Evolutionary conservation across 2,113 vertebrate species (phyloP).

Genomic region (Hemicordylus capensis): DNA sequence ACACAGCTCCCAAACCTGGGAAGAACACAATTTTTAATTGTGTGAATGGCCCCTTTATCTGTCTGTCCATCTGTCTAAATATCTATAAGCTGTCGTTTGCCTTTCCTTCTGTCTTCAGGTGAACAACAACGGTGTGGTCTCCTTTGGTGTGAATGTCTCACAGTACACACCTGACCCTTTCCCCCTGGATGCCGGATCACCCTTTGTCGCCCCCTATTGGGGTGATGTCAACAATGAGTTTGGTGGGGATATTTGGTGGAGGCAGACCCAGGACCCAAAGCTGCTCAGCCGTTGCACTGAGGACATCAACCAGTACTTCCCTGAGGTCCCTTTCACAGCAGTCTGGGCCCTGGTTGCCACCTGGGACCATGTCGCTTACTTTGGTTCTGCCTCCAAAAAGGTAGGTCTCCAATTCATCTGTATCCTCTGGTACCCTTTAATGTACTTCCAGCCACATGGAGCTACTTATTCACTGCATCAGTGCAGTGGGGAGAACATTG

Average conservation of each 20-base stretch:
- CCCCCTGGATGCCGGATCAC: constrained; percentile 29
- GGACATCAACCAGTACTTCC: constrained; percentile 69
- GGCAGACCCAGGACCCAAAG: constrained; percentile 35
- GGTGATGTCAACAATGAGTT: constrained; percentile 56
- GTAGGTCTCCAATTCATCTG: neutral
- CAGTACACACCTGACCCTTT: constrained; percentile 16
- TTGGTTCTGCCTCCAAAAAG: neutral
- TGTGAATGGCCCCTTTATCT: no score
- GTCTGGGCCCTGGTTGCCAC: constrained; percentile 64
- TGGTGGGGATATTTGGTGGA: constrained; percentile 52
- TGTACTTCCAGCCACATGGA: neutral
- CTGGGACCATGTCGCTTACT: constrained; percentile 69
- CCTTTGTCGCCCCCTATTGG: constrained; percentile 68
- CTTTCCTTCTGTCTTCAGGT: constrained; percentile 47
- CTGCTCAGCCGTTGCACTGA: constrained; percentile 58
- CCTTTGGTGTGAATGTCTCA: neutral
- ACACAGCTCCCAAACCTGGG: no score
- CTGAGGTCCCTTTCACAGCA: constrained; percentile 36
- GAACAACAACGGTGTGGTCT: constrained; percentile 70
- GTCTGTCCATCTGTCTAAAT: no score
- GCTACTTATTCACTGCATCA: no score
- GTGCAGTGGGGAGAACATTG: neutral
- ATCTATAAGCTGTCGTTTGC: neutral
- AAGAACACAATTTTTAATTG: no score
- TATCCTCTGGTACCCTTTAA: accelerated